phyloP scores from a whole-genome alignment of 2,888 invertebrate genomes.

The Xiphydria camelus region DNA sequence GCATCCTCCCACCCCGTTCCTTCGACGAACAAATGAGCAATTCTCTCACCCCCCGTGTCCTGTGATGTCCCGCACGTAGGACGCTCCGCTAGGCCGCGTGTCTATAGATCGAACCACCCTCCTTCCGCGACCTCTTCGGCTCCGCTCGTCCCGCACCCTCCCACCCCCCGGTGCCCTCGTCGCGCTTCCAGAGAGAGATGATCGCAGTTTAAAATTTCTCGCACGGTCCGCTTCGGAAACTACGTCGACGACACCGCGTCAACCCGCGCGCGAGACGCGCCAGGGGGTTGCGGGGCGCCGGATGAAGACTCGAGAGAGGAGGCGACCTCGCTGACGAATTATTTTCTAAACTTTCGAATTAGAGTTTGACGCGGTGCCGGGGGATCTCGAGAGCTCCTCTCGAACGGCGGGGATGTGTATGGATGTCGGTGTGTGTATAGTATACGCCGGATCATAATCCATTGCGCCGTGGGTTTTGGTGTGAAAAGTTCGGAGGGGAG shows the following conservation, averaged over 20 bases:
- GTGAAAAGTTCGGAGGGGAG: too few relatives aligned
- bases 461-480: too few relatives aligned
- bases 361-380: conserved; percentile 28
- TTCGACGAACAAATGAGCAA: conserved; percentile 55
- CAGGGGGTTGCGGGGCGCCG: neutral
- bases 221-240: conserved; percentile 48
- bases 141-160: conserved; percentile 4
- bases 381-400: too few relatives aligned
- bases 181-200: conserved; percentile 31
- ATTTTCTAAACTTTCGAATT: conserved; percentile 41
- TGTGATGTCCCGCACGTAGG: conserved; percentile 54
- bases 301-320: conserved; percentile 6
- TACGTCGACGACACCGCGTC: conserved; percentile 38
- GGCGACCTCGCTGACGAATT: conserved; percentile 46
- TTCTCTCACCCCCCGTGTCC: conserved; percentile 53
- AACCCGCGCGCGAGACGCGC: conserved; percentile 17
- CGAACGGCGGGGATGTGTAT: too few relatives aligned
- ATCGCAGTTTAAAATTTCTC: conserved; percentile 56
- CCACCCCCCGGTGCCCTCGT: neutral
- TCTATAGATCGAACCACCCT: conserved; percentile 12
- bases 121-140: conserved; percentile 9
- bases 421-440: too few relatives aligned
- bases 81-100: conserved; percentile 27
- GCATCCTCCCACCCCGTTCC: conserved; percentile 31
- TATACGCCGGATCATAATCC: too few relatives aligned